Percentiles rank a stretch among this genome's conserved stretches.
Conservation (phyloP, 2,797 vertebrate genomes). For the Numenius phaeopus region DNA sequence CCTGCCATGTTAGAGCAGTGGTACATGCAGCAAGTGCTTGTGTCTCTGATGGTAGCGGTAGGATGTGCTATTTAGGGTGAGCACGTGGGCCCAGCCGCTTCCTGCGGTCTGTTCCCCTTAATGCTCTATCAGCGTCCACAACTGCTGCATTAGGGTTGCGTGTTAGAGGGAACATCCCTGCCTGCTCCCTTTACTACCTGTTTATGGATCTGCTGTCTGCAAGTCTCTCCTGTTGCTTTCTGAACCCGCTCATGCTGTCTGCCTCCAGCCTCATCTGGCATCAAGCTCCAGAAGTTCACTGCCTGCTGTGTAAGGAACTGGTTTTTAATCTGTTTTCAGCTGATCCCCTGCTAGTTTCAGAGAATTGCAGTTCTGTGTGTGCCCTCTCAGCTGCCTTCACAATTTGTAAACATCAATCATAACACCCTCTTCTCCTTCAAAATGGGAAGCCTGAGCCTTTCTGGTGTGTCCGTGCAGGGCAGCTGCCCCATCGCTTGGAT, state of each 20-base stretch:
- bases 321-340: background rate
- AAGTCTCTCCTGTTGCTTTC: background rate
- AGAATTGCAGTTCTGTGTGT: background rate
- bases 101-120: background rate
- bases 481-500: background rate
- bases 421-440: background rate
- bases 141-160: background rate
- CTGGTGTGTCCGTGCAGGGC: background rate
- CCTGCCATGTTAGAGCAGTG: fast-evolving
- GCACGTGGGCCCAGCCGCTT: background rate
- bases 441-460: background rate
- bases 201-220: background rate
- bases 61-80: background rate
- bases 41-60: background rate
- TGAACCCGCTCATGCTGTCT: background rate
- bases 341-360: background rate
- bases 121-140: background rate
- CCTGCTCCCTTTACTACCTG: background rate
- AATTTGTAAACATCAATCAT: background rate
- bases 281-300: background rate
- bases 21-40: background rate
- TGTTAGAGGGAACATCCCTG: background rate
- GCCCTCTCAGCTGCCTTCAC: background rate
- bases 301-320: background rate
- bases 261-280: background rate